A percentile compares a stretch with the other conserved stretches of the same genome.
phyloP scores from a whole-genome alignment of 2,113 vertebrate species.

The Heterocephalus glaber region DNA sequence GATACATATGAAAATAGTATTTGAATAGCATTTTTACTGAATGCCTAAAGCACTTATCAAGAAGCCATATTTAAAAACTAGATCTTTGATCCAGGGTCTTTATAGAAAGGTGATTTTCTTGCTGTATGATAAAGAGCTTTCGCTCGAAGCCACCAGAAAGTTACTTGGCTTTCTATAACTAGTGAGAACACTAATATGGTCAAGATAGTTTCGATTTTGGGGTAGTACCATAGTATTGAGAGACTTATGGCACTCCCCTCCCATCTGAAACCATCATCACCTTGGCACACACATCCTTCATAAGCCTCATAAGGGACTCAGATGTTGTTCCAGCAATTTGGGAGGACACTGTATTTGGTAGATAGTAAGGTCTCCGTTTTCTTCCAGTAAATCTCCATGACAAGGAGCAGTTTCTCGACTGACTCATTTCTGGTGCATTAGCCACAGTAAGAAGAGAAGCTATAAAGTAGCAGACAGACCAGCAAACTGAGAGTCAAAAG shows the following conservation, averaged over 20 bases:
- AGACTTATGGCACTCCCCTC: not conserved
- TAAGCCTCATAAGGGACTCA: not conserved
- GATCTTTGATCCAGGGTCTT: not conserved
- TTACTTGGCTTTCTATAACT: not conserved
- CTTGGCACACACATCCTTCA: too few species aligned
- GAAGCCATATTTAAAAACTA: constrained; percentile 9
- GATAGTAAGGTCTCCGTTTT: not conserved
- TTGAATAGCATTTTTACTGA: constrained; percentile 3
- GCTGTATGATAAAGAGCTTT: not conserved
- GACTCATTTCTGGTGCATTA: not conserved
- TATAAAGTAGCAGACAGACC: not conserved
- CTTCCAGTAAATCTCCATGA: not conserved
- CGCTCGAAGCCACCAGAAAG: not conserved
- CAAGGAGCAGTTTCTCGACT: not conserved
- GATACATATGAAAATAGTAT: not conserved
- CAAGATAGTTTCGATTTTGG: not conserved
- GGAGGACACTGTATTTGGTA: not conserved
- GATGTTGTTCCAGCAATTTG: not conserved
- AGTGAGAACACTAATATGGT: not conserved
- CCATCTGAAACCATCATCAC: not conserved
- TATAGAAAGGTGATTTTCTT: not conserved
- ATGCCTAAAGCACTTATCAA: not conserved
- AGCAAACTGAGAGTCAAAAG: not conserved
- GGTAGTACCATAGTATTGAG: not conserved
- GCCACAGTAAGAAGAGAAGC: not conserved